Conservation (phyloP, 35 echinoderm and acorn worm species). For the Diadema setosum region DNA sequence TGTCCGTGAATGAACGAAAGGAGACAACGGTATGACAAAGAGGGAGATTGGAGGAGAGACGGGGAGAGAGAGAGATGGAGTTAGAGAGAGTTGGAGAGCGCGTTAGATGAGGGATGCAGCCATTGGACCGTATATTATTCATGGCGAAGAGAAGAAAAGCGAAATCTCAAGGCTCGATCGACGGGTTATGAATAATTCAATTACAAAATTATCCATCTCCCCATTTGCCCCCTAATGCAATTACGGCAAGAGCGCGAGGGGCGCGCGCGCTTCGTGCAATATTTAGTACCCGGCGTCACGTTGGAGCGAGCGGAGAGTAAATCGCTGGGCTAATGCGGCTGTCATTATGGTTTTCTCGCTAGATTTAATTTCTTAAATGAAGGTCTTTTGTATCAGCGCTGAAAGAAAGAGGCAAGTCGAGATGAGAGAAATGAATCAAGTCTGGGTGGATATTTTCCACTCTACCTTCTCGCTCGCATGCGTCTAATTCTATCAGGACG, state of each 20-base stretch:
- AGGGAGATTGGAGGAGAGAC: not conserved
- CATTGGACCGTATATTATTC: constrained; percentile 19
- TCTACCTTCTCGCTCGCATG: not conserved
- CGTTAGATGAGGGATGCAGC: too few species aligned
- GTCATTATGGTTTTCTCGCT: constrained; percentile 27
- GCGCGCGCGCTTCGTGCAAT: not conserved
- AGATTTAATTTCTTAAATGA: constrained; percentile 19
- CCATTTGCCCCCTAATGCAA: constrained; percentile 21
- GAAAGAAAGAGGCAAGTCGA: not conserved
- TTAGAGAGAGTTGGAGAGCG: not conserved
- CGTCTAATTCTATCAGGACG: not conserved
- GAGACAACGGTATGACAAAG: too few species aligned
- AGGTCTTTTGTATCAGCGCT: constrained; percentile 2
- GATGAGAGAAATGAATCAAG: too few species aligned
- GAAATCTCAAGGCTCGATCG: constrained; percentile 25
- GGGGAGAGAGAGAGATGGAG: not conserved
- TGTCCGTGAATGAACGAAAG: too few species aligned
- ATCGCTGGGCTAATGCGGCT: not conserved
- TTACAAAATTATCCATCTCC: constrained; percentile 30
- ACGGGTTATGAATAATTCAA: constrained; percentile 25
- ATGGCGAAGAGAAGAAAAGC: constrained; percentile 9
- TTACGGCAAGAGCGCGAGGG: not conserved
- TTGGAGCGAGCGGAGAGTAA: not conserved
- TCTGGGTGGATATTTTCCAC: too few species aligned
- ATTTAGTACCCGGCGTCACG: not conserved